Conservation (phyloP, 2,113 vertebrate species). For the Chloebia gouldiae region DNA sequence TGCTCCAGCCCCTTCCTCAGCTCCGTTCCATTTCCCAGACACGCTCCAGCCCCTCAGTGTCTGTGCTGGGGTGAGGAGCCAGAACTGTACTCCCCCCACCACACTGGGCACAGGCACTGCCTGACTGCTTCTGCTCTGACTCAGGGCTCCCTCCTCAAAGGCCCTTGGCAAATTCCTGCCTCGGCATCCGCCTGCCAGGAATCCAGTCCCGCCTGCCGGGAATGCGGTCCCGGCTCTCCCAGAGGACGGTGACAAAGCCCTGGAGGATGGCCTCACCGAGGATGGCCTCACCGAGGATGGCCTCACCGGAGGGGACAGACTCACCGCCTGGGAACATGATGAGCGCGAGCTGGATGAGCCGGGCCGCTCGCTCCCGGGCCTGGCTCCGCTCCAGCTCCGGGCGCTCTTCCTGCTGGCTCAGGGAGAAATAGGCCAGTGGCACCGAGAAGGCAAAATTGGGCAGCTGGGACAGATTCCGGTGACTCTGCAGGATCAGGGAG, state of each 20-base stretch:
- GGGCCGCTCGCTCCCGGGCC: slow-evolving; percentile 72
- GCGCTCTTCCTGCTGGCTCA: slow-evolving; percentile 88
- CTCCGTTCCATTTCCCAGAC: neutral
- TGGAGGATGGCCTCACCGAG: neutral
- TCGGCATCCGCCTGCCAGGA: neutral
- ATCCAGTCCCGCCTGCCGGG: neutral
- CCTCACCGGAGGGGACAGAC: slow-evolving; percentile 22
- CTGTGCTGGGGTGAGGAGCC: neutral
- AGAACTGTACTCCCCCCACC: neutral
- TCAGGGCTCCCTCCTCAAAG: neutral
- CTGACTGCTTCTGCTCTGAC: fast-evolving
- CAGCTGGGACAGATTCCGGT: slow-evolving; percentile 93
- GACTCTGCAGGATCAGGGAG: slow-evolving; percentile 71
- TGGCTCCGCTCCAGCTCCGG: slow-evolving; percentile 73
- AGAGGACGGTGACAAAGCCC: neutral
- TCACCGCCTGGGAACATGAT: slow-evolving; percentile 93
- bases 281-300: neutral
- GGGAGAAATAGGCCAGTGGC: slow-evolving; percentile 86
- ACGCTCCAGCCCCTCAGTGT: neutral
- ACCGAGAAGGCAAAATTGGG: slow-evolving; percentile 96
- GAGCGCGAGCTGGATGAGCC: slow-evolving; percentile 82
- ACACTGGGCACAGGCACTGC: neutral
- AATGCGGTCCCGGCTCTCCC: neutral
- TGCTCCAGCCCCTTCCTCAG: neutral
- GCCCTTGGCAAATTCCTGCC: neutral